phyloP scores from a whole-genome alignment of 2,797 vertebrate species.

The Hyperoplus immaculatus region DNA sequence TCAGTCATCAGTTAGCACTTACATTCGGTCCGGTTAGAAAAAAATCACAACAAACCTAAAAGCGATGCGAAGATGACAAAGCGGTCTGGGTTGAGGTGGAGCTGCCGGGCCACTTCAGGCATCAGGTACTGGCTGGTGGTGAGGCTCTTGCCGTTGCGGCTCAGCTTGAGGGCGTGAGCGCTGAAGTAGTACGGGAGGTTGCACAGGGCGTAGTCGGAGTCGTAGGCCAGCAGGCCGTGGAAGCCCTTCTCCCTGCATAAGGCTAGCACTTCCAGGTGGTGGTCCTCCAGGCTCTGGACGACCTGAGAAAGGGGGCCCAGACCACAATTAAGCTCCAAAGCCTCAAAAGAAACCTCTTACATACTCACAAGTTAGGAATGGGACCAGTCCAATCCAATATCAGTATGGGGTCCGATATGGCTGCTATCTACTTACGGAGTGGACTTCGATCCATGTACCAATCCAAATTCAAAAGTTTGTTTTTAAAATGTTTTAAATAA shows the following conservation, averaged over 20 bases:
- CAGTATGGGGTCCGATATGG: too few species aligned
- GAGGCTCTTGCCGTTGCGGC: conserved; percentile 97
- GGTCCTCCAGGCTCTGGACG: conserved; percentile 96
- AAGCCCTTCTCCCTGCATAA: conserved; percentile 94
- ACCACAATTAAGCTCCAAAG: background rate
- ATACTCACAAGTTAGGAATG: background rate
- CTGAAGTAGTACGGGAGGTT: conserved; percentile 98
- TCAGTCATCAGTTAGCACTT: fast-evolving
- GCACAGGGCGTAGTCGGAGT: conserved; percentile 96
- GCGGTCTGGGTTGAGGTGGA: conserved; percentile 94
- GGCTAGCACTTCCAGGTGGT: conserved; percentile 96
- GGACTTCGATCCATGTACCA: too few species aligned
- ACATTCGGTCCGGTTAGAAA: too few species aligned
- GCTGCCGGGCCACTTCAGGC: conserved; percentile 96
- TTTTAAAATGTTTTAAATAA: too few species aligned
- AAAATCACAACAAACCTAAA: conserved; percentile 87
- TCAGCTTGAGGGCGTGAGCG: conserved; percentile 96
- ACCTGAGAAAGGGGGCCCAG: conserved; percentile 82
- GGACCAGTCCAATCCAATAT: too few species aligned
- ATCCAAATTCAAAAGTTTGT: too few species aligned
- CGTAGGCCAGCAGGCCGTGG: conserved; percentile 95
- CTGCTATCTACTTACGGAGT: too few species aligned
- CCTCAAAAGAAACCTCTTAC: conserved; percentile 21
- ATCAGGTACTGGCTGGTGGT: conserved; percentile 98
- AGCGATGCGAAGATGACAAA: conserved; percentile 97